phyloP scores from a whole-genome alignment of 2,888 invertebrate genomes.

The Portevinia maculata region DNA sequence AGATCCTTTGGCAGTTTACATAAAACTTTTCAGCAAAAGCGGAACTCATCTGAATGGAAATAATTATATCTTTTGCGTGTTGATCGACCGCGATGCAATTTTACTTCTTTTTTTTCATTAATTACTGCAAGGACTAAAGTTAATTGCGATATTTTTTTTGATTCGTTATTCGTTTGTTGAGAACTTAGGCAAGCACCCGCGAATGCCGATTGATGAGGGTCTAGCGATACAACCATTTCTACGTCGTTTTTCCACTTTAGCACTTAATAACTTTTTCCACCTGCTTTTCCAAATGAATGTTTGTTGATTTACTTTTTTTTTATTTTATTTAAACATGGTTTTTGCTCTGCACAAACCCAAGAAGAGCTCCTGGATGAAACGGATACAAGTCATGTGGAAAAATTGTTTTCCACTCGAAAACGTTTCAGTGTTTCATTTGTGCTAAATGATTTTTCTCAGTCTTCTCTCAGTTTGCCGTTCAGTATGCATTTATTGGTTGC shows the following conservation, averaged over 20 bases:
- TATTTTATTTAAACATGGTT: constrained; percentile 8
- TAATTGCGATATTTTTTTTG: constrained; percentile 59
- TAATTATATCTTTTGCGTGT: constrained; percentile 54
- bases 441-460: constrained; percentile 67
- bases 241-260: constrained; percentile 67
- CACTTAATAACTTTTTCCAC: constrained; percentile 72
- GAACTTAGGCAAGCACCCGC: constrained; percentile 56
- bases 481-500: neutral
- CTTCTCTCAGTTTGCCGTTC: constrained; percentile 27
- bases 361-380: constrained; percentile 41
- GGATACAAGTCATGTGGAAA: constrained; percentile 72
- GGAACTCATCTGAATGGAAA: constrained; percentile 58
- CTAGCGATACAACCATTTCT: no score
- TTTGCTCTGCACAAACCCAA: constrained; percentile 8
- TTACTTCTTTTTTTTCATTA: constrained; percentile 63
- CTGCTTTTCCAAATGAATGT: constrained; percentile 19
- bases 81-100: constrained; percentile 53
- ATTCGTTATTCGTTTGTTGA: neutral
- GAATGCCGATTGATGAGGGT: constrained; percentile 34
- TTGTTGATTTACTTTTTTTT: neutral
- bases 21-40: constrained; percentile 34
- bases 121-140: constrained; percentile 70
- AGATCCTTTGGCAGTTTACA: constrained; percentile 24
- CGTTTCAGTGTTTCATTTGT: constrained; percentile 73
- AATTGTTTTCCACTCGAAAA: constrained; percentile 75